Base-by-base conservation (phyloP, 2,888 invertebrate species). In the Hipparchia sbordonii region DNA sequence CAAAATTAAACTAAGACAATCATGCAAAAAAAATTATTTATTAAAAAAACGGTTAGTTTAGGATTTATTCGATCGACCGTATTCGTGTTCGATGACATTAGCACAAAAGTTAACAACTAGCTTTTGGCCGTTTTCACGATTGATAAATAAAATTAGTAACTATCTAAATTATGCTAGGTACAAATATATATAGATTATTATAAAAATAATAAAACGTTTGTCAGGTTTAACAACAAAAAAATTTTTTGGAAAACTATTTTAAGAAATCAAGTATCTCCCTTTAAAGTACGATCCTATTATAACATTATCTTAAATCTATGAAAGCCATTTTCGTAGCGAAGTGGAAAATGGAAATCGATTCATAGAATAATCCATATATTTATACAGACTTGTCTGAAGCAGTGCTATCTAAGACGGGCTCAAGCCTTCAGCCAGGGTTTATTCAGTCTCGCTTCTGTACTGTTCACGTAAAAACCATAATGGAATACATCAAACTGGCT, bases 291-390 rank as follows among this genome's bases (percentile, higher is more conserved):
- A 46, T 57, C 9, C 3, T 6, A 33, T 61, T 46, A 46, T 45
- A 46, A 54, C 8, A 45, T 23, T 7, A 10, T 52, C 60, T 56
- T 62, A 67, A 68, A 68, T 62, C 67, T 63, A 63, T 68, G 10
- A 57, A 68, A 68, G 48, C 46, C 61, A 51, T 63, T 68, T 62
- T 39, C 57, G 56, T 67, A 67, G 33, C 51, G 33, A 60, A 57
- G 62, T 56, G 72, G 62, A 67, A 74, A 74, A 74, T 74, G 72
- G 69, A 63, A 70, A 74, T 72, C 62, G 70, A 70, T 74, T 74
- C 71, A 67, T 56, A 33, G 69, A 67, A 72, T 73, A 75, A 75
- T 70, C 75, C 72, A n/a, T 54, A 71, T 76, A 76, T 76, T 73
- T 74, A 74, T 70, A 70, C 71, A 67, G 71, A 63, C 71, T 68